Conservation (phyloP, 2,888 invertebrate genomes). For the Chesias legatella region DNA sequence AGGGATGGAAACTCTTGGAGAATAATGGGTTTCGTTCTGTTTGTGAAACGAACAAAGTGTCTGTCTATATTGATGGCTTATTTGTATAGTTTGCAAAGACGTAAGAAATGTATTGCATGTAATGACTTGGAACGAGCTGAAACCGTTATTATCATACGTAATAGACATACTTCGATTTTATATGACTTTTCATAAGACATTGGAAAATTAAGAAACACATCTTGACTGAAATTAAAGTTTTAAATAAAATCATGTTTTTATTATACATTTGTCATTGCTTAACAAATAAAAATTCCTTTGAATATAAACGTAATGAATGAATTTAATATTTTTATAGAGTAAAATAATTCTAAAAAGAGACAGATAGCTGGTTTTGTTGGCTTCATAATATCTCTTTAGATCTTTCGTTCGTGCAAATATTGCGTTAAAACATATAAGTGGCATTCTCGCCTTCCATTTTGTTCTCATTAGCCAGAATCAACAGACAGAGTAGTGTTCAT, state of each 20-base stretch:
- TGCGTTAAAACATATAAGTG: constrained; percentile 18
- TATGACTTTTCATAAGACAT: too few relatives aligned
- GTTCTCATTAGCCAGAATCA: constrained; percentile 25
- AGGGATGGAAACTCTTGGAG: constrained; percentile 19
- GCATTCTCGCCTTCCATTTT: constrained; percentile 17
- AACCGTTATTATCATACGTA: too few relatives aligned
- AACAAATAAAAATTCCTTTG: too few relatives aligned
- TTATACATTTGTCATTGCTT: too few relatives aligned
- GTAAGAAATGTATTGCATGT: too few relatives aligned
- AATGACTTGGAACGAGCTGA: too few relatives aligned
- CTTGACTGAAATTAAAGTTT: too few relatives aligned
- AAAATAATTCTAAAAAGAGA: neutral
- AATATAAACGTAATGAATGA: too few relatives aligned
- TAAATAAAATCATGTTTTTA: too few relatives aligned
- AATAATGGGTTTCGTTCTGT: constrained; percentile 20
- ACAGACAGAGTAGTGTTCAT: neutral
- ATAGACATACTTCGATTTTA: too few relatives aligned
- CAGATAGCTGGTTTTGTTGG: constrained; percentile 11
- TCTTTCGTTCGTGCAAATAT: constrained; percentile 3
- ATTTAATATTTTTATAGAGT: too few relatives aligned
- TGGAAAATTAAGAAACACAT: too few relatives aligned
- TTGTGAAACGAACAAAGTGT: constrained; percentile 8
- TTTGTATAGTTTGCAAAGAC: neutral
- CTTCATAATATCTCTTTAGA: constrained; percentile 4
- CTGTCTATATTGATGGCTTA: constrained; percentile 1